Evolutionary conservation across 2,888 invertebrate genomes (phyloP).

Genomic region (Hirtodrosophila trivittata): DNA sequence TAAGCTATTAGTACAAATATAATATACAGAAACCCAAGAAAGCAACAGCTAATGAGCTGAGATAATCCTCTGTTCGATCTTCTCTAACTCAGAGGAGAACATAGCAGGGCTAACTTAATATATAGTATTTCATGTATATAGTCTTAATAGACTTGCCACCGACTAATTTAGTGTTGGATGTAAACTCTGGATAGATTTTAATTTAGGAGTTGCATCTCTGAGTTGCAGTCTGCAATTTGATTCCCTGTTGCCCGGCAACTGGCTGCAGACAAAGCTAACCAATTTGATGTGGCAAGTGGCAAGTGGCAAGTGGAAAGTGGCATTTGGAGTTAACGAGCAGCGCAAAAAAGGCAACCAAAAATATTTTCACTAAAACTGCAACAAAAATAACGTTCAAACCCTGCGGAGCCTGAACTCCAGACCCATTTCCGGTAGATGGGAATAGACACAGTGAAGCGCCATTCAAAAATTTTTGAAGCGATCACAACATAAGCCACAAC

Average conservation of each 20-base stretch:
- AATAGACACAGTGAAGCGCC: slow-evolving; percentile 7
- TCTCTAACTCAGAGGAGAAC: no score
- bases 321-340: neutral
- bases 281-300: slow-evolving; percentile 13
- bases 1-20: no score
- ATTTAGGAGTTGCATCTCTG: no score
- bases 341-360: slow-evolving; percentile 3
- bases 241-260: slow-evolving; percentile 22
- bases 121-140: no score
- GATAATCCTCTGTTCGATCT: no score
- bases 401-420: slow-evolving; percentile 4
- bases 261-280: slow-evolving; percentile 23
- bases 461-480: slow-evolving; percentile 53
- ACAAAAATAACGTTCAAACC: slow-evolving; percentile 1
- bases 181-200: no score
- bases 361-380: slow-evolving; percentile 5
- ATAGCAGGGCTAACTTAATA: no score
- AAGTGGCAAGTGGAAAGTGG: neutral
- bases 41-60: no score
- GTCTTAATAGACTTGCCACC: no score
- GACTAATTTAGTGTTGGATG: no score
- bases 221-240: slow-evolving; percentile 7
- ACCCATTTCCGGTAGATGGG: neutral
- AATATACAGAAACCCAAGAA: no score
- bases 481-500: slow-evolving; percentile 74